Evolutionary conservation across 2,797 vertebrate genomes (phyloP).

Genomic region (Hirundo rustica): DNA sequence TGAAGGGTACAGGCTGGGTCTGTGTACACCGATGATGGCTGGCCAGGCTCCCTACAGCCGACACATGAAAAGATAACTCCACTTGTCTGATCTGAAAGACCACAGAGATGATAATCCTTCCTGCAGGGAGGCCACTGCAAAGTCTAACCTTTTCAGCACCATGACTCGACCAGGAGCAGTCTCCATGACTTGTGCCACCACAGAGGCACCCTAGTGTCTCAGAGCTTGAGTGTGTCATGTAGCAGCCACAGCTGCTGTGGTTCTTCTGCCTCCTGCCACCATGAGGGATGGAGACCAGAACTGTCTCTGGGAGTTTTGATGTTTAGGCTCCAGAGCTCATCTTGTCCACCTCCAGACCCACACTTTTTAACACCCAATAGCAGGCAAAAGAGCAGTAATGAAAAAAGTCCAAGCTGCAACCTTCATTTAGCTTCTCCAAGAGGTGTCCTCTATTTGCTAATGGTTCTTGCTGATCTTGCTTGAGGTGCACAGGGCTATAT

Average conservation of each 20-base stretch:
- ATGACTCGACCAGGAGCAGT: neutral
- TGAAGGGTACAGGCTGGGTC: neutral
- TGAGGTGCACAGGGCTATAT: neutral
- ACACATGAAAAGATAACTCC: neutral
- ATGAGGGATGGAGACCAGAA: neutral
- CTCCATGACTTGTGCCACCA: neutral
- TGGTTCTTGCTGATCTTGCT: neutral
- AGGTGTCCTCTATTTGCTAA: neutral
- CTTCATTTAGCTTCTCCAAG: neutral
- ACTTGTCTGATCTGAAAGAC: neutral
- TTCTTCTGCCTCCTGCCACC: neutral
- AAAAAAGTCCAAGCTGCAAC: neutral
- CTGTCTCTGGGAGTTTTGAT: neutral
- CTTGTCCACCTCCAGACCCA: neutral
- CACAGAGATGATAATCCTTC: neutral
- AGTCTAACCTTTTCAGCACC: neutral
- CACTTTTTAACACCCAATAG: neutral
- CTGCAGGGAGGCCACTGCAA: neutral
- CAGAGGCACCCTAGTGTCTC: neutral
- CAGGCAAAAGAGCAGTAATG: neutral
- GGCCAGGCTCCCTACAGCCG: neutral
- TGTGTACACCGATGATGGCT: fast-evolving
- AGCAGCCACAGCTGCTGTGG: neutral
- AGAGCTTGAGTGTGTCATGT: neutral
- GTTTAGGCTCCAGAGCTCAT: neutral